Evolutionary conservation across 2,113 vertebrate genomes (phyloP), one percentile per base, ranked within the genome.

Genomic region (Scomber japonicus): DNA sequence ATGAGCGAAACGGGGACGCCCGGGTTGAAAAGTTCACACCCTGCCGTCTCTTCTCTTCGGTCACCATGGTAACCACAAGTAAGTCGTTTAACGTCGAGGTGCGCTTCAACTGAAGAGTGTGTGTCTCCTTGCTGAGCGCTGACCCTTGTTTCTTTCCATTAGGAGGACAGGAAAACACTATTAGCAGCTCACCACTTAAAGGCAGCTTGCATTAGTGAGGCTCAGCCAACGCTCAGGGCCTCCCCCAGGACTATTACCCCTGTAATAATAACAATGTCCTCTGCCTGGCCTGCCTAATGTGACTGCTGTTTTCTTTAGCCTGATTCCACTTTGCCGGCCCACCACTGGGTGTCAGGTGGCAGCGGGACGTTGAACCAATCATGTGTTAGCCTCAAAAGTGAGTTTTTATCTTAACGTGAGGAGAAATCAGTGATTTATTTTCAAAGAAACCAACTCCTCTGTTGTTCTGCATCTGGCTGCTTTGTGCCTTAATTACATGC

Each of bases 261-360:
- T 71, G 85, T 84, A 93, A 93, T 89, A 89, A 94, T 91, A 94
- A 95, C 93, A 95, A 81, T 87, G 92, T 85, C 92, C 87, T 84
- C 88, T 81, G 87, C 88, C 79, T 65, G 80, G 56, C 83, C 81
- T 24, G 90, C 78, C 89, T 94, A 91, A 94, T 92, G 92, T 88
- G 88, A 86, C 84, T 59, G 80, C 75, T 93, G 87, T 91, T 94
- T 92, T 69, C 78, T 91, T 93, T 87, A 85, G 80, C 62, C 64
- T 66, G 53, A 81, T 57, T 72, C 85, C 80, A 78, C 75, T 85
- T 72, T 67, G 72, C 66, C 24, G 62, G 50, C 76, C 91, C 88
- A 90, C 78, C 90, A 48, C 31, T 69, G 81, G 87, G 68, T 87
- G 82, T 85, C 71, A 68, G 83, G 71, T 89, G 74, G 63, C 79